Percentiles rank a stretch among this genome's conserved stretches.
Evolutionary conservation across 2,113 vertebrate species (phyloP).

Genomic region (Gobiocypris rarus): DNA sequence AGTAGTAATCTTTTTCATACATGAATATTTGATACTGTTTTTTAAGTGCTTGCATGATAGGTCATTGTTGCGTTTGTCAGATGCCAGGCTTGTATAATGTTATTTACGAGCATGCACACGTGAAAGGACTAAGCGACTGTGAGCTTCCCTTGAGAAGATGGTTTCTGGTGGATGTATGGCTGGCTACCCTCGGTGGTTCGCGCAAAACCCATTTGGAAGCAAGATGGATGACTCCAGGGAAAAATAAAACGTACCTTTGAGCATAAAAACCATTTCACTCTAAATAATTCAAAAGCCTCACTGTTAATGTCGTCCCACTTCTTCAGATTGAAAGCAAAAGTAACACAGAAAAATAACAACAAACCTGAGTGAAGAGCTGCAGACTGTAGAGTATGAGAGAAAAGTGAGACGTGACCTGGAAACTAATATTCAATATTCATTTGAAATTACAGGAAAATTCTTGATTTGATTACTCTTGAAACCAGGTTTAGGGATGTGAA

Average conservation of each 20-base stretch:
- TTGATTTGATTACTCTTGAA: neutral
- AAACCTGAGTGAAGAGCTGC: slow-evolving; percentile 3
- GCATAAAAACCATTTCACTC: slow-evolving; percentile 48
- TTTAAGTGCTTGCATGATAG: neutral
- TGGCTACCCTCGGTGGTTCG: slow-evolving; percentile 10
- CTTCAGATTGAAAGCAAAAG: slow-evolving; percentile 36
- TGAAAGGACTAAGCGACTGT: neutral
- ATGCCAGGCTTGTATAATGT: neutral
- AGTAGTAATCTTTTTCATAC: neutral
- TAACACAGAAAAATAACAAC: slow-evolving; percentile 47
- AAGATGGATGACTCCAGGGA: slow-evolving; percentile 37
- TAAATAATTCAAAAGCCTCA: slow-evolving; percentile 59
- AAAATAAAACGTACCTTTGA: slow-evolving; percentile 49
- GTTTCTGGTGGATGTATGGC: slow-evolving; percentile 35
- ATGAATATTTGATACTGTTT: slow-evolving; percentile 19
- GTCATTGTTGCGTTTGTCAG: neutral
- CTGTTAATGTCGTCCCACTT: slow-evolving; percentile 53
- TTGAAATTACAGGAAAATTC: slow-evolving; percentile 15
- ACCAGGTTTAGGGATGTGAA: neutral
- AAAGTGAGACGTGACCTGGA: slow-evolving; percentile 1
- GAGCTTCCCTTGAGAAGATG: neutral
- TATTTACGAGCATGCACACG: neutral
- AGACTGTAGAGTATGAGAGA: neutral
- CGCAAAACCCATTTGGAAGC: slow-evolving; percentile 41
- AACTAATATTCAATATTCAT: slow-evolving; percentile 24